Percentiles rank a stretch among this genome's conserved stretches.
phyloP scores from a whole-genome alignment of 2,888 invertebrate species.

The Latrodectus elegans region DNA sequence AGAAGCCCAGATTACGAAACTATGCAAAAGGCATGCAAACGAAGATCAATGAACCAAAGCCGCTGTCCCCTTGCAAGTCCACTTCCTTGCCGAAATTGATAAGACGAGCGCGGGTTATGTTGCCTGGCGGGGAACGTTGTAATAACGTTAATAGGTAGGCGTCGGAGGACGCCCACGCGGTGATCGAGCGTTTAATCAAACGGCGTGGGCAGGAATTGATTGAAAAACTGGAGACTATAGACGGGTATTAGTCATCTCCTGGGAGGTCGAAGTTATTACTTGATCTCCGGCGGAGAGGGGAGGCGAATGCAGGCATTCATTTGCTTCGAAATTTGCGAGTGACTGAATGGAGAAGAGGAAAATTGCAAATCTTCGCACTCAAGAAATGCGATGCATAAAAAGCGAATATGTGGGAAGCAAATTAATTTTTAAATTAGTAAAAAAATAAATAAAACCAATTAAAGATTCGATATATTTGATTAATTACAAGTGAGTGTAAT shows the following conservation, averaged over 20 bases:
- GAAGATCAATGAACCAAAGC: not conserved
- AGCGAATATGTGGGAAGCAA: too few species aligned
- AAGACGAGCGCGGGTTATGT: not conserved
- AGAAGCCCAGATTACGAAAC: too few species aligned
- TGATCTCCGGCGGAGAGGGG: not conserved
- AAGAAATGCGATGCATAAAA: too few species aligned
- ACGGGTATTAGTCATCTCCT: conserved; percentile 3
- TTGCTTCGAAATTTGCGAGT: too few species aligned
- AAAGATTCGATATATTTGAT: too few species aligned
- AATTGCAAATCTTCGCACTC: too few species aligned
- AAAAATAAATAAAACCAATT: too few species aligned
- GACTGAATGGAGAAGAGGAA: too few species aligned
- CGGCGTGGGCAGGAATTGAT: not conserved
- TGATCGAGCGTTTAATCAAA: not conserved
- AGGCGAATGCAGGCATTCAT: too few species aligned
- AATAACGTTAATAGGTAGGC: conserved; percentile 1
- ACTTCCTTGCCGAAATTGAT: not conserved
- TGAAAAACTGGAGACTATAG: not conserved
- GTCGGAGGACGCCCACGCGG: conserved; percentile 2
- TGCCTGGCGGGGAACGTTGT: not conserved
- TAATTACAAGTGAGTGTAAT: too few species aligned
- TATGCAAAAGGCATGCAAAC: not conserved
- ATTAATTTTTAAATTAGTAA: too few species aligned
- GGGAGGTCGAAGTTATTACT: not conserved
- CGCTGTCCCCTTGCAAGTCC: not conserved